Conservation (phyloP, 30 jellyfish, hydroid and myxozoan genomes). For the Pelagia noctiluca region DNA sequence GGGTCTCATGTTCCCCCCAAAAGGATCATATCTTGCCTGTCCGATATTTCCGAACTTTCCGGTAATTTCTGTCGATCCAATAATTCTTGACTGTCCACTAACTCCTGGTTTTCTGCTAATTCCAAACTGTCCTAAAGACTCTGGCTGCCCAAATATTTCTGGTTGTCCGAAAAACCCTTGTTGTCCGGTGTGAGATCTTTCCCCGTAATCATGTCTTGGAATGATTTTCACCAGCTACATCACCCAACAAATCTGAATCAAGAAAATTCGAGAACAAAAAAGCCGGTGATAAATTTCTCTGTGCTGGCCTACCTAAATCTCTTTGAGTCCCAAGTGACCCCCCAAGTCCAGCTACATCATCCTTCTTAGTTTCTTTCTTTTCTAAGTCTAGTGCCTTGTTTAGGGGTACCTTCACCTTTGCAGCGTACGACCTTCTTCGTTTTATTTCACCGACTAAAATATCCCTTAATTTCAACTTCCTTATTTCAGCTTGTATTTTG, state of each 20-base stretch:
- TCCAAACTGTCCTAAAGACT: background rate
- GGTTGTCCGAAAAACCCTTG: no score
- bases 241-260: background rate
- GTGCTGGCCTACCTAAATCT: constrained; percentile 2
- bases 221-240: background rate
- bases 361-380: background rate
- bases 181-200: no score
- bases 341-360: background rate
- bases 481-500: constrained; percentile 13
- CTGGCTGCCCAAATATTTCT: no score
- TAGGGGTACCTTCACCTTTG: constrained; percentile 12
- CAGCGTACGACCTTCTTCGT: constrained; percentile 27
- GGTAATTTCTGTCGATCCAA: background rate
- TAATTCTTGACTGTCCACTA: background rate
- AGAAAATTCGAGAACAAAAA: constrained; percentile 22
- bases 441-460: background rate
- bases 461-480: constrained; percentile 4
- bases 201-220: background rate
- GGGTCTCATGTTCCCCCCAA: background rate
- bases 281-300: constrained; percentile 12
- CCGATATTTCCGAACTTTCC: background rate
- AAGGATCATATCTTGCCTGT: constrained; percentile 15
- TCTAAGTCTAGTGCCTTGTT: constrained; percentile 18
- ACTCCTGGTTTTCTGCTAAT: background rate
- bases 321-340: background rate